A percentile compares a stretch with the other conserved stretches of the same genome.
These are phyloP conservation scores for Eurystomus gularis DNA, from an alignment of 2,113 vertebrate genomes.

Conservation along the genomic window DNA sequence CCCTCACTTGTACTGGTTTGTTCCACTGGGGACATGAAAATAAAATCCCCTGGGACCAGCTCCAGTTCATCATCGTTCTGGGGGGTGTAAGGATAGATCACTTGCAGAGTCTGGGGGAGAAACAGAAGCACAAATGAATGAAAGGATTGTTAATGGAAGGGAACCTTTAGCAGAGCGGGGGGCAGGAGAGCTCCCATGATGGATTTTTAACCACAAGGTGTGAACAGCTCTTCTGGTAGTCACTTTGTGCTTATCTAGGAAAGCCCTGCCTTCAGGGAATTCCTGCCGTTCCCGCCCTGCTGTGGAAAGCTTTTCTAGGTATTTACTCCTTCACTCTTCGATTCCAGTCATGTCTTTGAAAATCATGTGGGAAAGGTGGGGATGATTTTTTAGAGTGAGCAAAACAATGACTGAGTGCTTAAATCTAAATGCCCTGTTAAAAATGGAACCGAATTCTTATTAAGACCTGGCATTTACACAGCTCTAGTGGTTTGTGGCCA, in stretches of 20 bases:
- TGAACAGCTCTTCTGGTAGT: neutral
- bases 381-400: neutral
- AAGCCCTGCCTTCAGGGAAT: neutral
- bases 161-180: neutral
- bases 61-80: slow-evolving; percentile 98
- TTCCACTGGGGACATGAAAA: slow-evolving; percentile 94
- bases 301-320: neutral
- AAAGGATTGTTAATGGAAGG: neutral
- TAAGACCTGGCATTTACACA: neutral
- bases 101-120: slow-evolving; percentile 87
- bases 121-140: neutral
- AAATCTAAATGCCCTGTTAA: neutral
- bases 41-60: slow-evolving; percentile 90
- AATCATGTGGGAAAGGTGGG: neutral
- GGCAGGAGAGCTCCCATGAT: neutral
- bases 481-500: neutral
- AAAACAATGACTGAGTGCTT: neutral
- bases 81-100: slow-evolving; percentile 94
- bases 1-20: slow-evolving; percentile 93
- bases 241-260: neutral
- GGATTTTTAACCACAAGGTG: neutral
- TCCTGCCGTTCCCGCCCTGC: neutral
- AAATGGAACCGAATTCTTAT: neutral
- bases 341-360: neutral
- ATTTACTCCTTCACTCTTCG: neutral